These are phyloP conservation scores for Polymixis lichenea DNA, from an alignment of 2,888 invertebrate genomes.

Conservation along the genomic window DNA sequence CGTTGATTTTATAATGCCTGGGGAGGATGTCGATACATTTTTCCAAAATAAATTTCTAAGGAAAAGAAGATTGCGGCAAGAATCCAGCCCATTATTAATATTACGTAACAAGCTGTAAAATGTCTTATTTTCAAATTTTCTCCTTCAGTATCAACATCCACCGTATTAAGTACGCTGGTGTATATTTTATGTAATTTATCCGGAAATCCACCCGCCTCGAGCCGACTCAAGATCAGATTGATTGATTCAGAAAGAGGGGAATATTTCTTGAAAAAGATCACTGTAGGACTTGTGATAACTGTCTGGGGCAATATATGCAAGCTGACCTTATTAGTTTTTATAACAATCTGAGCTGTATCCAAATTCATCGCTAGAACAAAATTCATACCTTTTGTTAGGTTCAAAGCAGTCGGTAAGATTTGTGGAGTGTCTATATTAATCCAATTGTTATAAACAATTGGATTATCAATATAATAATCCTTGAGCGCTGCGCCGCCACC, in stretches of 20 bases:
- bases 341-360: slow-evolving; percentile 71
- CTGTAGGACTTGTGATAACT: slow-evolving; percentile 76
- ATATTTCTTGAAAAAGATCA: slow-evolving; percentile 82
- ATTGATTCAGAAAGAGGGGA: slow-evolving; percentile 77
- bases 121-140: slow-evolving; percentile 77
- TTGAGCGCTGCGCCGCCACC: slow-evolving; percentile 80
- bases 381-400: slow-evolving; percentile 75
- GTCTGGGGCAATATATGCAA: slow-evolving; percentile 76
- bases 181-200: slow-evolving; percentile 75
- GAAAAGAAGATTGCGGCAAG: slow-evolving; percentile 73
- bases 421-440: slow-evolving; percentile 70
- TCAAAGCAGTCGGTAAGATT: slow-evolving; percentile 69
- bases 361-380: slow-evolving; percentile 80
- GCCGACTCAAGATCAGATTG: slow-evolving; percentile 72
- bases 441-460: slow-evolving; percentile 78
- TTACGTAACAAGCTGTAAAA: slow-evolving; percentile 80
- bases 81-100: slow-evolving; percentile 79
- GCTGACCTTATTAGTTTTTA: slow-evolving; percentile 66
- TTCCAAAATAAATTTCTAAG: slow-evolving; percentile 74
- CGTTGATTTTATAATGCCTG: slow-evolving; percentile 63
- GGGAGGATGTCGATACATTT: slow-evolving; percentile 63
- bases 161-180: slow-evolving; percentile 44
- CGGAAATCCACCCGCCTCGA: slow-evolving; percentile 78
- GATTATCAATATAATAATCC: slow-evolving; percentile 80
- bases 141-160: slow-evolving; percentile 48